Percentiles rank a stretch among this genome's conserved stretches.
These are phyloP conservation scores for Sminthurides aquaticus DNA, from an alignment of 2,888 invertebrate genomes.

Conservation along the genomic window DNA sequence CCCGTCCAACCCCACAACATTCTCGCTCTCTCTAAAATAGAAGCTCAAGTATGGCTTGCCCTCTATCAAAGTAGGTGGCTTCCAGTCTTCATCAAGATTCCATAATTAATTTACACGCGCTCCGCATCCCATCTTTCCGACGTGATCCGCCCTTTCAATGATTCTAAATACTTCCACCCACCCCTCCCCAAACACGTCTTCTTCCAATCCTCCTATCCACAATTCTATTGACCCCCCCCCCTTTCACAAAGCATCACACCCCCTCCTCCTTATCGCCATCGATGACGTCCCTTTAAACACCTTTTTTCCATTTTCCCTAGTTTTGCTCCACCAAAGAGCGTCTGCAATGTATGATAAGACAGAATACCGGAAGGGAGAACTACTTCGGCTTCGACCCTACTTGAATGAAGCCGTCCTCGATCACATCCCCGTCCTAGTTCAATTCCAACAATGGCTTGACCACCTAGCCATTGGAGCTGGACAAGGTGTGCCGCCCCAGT, in stretches of 20 bases:
- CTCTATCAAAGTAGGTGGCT: conserved; percentile 49
- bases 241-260: neutral
- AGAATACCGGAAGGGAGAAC: conserved; percentile 61
- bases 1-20: conserved; percentile 26
- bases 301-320: no score
- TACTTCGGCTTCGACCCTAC: conserved; percentile 55
- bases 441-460: conserved; percentile 38
- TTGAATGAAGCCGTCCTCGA: conserved; percentile 31
- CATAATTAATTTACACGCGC: neutral
- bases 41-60: conserved; percentile 77
- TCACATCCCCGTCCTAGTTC: conserved; percentile 36
- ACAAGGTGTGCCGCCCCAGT: conserved; percentile 44
- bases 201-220: neutral
- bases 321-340: conserved; percentile 27
- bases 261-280: neutral
- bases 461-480: conserved; percentile 32
- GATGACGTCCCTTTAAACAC: no score
- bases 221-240: neutral
- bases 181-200: neutral
- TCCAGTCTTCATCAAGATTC: neutral
- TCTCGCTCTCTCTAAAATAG: conserved; percentile 46
- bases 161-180: neutral
- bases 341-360: conserved; percentile 60
- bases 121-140: neutral
- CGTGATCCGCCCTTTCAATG: neutral